These are phyloP conservation scores for Phenacoccus solenopsis DNA, from an alignment of 1,140 invertebrate species.

Conservation along the genomic window DNA sequence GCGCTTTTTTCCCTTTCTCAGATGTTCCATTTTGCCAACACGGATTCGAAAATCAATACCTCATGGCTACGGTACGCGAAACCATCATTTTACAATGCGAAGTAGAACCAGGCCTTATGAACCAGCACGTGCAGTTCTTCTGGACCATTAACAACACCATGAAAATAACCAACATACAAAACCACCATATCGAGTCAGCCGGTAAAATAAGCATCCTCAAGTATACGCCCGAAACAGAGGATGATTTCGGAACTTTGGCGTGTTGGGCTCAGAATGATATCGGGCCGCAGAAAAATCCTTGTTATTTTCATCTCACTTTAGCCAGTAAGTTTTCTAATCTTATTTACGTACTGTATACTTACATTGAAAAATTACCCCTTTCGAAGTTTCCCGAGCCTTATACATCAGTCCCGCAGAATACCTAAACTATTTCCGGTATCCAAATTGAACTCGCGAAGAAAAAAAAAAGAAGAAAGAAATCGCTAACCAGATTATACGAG, in stretches of 20 bases:
- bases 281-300: constrained; percentile 57
- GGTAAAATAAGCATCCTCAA: constrained; percentile 39
- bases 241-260: constrained; percentile 60
- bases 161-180: constrained; percentile 62
- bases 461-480: too few species aligned
- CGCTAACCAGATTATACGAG: too few species aligned
- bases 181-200: constrained; percentile 46
- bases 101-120: constrained; percentile 75
- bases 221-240: constrained; percentile 38
- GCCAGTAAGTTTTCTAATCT: constrained; percentile 40
- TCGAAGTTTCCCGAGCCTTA: too few species aligned
- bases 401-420: too few species aligned
- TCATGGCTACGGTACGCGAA: constrained; percentile 58
- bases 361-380: too few species aligned
- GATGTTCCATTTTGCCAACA: not conserved
- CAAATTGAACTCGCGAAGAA: too few species aligned
- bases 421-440: too few species aligned
- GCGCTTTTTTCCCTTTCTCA: not conserved
- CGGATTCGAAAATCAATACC: not conserved
- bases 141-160: constrained; percentile 89
- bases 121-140: constrained; percentile 54
- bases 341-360: too few species aligned
- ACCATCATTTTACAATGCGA: constrained; percentile 68
- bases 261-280: constrained; percentile 66
- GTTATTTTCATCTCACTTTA: constrained; percentile 65